Evolutionary conservation across 2,888 invertebrate species (phyloP).

Genomic region (Dorcus parallelipipedus): DNA sequence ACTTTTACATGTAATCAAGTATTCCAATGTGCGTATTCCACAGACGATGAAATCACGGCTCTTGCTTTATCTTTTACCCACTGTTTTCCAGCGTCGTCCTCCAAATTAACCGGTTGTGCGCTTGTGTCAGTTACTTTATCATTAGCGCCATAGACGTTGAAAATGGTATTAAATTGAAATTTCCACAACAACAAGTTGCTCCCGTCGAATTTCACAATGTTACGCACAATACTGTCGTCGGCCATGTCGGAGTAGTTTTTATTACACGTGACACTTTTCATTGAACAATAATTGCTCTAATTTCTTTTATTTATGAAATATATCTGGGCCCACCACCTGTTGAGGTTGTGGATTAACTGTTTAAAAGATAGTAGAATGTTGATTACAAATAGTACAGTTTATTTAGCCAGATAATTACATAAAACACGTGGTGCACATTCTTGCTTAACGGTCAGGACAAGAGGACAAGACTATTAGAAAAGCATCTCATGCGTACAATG

Average conservation of each 20-base stretch:
- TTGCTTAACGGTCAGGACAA: too few species aligned
- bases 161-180: conserved; percentile 23
- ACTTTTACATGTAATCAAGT: conserved; percentile 22
- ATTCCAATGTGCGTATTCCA: conserved; percentile 22
- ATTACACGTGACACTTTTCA: too few species aligned
- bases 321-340: too few species aligned
- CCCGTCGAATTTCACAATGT: conserved; percentile 23
- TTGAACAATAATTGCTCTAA: too few species aligned
- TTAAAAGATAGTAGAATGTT: too few species aligned
- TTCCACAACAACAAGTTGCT: conserved; percentile 29
- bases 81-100: conserved; percentile 1
- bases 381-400: too few species aligned
- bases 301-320: too few species aligned
- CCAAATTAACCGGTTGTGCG: background rate
- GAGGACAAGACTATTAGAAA: too few species aligned
- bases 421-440: too few species aligned
- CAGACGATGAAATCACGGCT: conserved; percentile 24
- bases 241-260: background rate
- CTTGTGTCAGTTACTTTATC: conserved; percentile 4
- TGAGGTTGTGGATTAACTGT: too few species aligned
- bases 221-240: background rate
- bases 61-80: conserved; percentile 26
- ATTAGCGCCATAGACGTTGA: conserved; percentile 17
- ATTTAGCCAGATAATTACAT: too few species aligned
- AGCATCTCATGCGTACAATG: too few species aligned